Percentiles rank a stretch among this genome's conserved stretches.
These are phyloP conservation scores for Seira sanloemensis DNA, from an alignment of 2,888 invertebrate genomes.

Conservation along the genomic window DNA sequence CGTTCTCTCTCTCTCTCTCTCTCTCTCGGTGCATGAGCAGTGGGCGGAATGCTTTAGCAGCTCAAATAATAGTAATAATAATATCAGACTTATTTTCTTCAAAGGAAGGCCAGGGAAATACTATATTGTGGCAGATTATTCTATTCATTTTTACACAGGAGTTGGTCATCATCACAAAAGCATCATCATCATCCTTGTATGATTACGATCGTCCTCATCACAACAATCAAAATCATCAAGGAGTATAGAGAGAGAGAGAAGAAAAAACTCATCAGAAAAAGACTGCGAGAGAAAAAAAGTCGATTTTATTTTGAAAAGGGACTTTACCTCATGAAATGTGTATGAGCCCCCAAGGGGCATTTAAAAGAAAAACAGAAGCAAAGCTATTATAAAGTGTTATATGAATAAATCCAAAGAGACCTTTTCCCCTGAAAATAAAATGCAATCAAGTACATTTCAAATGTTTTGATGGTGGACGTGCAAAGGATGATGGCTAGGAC, in stretches of 20 bases:
- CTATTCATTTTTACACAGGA: no score
- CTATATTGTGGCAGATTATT: no score
- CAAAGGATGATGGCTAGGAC: no score
- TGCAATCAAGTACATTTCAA: no score
- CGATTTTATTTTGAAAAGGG: neutral
- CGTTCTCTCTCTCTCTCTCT: no score
- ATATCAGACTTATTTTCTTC: constrained; percentile 31
- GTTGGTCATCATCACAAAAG: neutral
- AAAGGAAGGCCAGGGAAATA: constrained; percentile 13
- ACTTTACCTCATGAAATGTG: constrained; percentile 29
- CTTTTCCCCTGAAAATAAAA: no score
- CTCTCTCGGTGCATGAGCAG: constrained; percentile 62
- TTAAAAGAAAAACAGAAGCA: constrained; percentile 35
- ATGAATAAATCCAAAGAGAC: no score
- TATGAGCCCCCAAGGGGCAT: constrained; percentile 59
- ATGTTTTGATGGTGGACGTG: no score
- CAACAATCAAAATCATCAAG: constrained; percentile 33
- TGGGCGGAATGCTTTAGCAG: constrained; percentile 63
- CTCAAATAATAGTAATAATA: constrained; percentile 60
- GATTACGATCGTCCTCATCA: constrained; percentile 56
- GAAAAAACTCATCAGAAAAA: constrained; percentile 45
- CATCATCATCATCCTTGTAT: constrained; percentile 13
- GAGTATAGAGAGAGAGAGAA: neutral
- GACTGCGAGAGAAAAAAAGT: neutral
- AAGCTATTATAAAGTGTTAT: no score